Evolutionary conservation across 2,113 vertebrate genomes (phyloP).

Genomic region (Fulmarus glacialis): DNA sequence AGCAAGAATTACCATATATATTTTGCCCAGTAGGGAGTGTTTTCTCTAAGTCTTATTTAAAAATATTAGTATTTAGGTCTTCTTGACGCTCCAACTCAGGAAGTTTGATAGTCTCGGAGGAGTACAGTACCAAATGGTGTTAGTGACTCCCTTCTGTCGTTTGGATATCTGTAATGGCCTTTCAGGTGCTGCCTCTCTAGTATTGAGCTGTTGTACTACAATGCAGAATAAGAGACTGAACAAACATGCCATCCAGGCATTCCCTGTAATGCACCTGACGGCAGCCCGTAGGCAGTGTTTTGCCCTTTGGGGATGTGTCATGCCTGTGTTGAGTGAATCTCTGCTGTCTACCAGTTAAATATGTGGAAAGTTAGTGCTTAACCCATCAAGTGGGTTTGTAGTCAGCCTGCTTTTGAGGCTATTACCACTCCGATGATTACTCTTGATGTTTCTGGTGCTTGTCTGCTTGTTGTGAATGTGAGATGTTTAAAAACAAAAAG

Average conservation of each 20-base stretch:
- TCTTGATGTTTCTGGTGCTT: neutral
- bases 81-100: neutral
- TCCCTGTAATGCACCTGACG: neutral
- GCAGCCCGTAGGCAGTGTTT: neutral
- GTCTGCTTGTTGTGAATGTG: neutral
- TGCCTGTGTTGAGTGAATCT: neutral
- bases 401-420: neutral
- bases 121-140: neutral
- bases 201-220: neutral
- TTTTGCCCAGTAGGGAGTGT: neutral
- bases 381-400: neutral
- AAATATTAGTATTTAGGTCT: neutral
- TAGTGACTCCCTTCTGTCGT: neutral
- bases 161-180: neutral
- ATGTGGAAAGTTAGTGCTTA: neutral
- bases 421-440: neutral
- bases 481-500: neutral
- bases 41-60: neutral
- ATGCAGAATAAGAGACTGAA: neutral
- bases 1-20: neutral
- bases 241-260: neutral
- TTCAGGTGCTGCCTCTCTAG: neutral
- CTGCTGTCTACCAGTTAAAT: neutral
- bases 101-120: neutral
- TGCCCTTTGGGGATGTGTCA: neutral